Conservation (phyloP, 2,888 invertebrate species). For the Dinocampus coccinellae region DNA sequence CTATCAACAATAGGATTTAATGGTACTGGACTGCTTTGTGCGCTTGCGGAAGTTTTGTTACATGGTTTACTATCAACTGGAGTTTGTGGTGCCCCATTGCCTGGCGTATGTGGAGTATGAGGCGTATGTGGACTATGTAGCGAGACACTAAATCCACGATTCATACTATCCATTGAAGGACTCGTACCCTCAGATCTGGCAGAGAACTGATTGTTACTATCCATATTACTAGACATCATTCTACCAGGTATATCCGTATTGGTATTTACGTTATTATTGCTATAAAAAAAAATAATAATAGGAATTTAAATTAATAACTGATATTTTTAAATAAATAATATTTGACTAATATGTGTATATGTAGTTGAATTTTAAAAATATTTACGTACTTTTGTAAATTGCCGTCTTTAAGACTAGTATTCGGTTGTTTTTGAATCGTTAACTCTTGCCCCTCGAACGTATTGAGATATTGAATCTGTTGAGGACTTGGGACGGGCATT, state of each 20-base stretch:
- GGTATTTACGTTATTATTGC: constrained; percentile 49
- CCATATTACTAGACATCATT: constrained; percentile 61
- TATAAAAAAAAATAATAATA: constrained; percentile 1
- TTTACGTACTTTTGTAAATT: constrained; percentile 79
- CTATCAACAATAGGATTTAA: constrained; percentile 63
- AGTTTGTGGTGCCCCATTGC: constrained; percentile 64
- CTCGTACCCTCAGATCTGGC: constrained; percentile 64
- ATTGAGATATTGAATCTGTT: constrained; percentile 95
- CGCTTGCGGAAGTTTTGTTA: constrained; percentile 64
- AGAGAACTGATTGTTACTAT: constrained; percentile 58
- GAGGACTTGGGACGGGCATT: constrained; percentile 96
- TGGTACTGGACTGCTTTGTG: constrained; percentile 66
- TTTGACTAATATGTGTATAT: background rate
- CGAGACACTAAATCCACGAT: constrained; percentile 63
- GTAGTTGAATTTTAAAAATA: background rate
- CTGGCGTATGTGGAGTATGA: constrained; percentile 66
- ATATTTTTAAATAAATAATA: background rate
- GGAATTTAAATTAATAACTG: background rate
- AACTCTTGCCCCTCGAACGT: constrained; percentile 96
- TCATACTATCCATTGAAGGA: constrained; percentile 66
- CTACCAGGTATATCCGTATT: constrained; percentile 61
- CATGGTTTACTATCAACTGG: constrained; percentile 60
- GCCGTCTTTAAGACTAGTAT: constrained; percentile 87
- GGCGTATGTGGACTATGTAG: constrained; percentile 67
- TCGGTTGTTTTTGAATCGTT: constrained; percentile 96